A percentile compares a stretch with the other conserved stretches of the same genome.
Evolutionary conservation across 37 sponge, comb jelly and placozoan species (phyloP).

Genomic region (Oopsacas minuta): DNA sequence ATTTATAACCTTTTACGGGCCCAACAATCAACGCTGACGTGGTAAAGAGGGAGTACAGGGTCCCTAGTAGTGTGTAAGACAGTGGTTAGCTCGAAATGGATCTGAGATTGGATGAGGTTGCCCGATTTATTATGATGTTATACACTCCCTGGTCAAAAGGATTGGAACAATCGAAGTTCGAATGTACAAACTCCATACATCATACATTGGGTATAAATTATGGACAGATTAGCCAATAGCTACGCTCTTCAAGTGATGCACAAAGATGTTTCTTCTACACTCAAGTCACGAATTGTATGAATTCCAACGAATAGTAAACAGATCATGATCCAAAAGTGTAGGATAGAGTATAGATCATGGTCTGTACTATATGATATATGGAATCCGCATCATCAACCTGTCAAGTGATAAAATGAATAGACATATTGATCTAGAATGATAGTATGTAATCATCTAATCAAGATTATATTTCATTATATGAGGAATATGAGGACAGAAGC

Average conservation of each 20-base stretch:
- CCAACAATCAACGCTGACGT: conserved; percentile 19
- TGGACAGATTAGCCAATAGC: too few relatives aligned
- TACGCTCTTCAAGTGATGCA: too few relatives aligned
- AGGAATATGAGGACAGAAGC: not conserved
- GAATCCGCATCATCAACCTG: not conserved
- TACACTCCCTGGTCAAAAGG: not conserved
- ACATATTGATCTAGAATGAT: not conserved
- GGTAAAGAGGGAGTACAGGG: conserved; percentile 2
- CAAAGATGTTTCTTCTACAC: too few relatives aligned
- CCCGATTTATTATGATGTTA: not conserved
- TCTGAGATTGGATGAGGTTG: not conserved
- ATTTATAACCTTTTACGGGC: not conserved
- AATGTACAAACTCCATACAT: too few relatives aligned
- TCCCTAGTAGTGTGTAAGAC: not conserved
- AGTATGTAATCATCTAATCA: not conserved
- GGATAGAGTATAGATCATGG: too few relatives aligned
- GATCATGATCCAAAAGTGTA: too few relatives aligned
- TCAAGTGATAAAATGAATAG: not conserved
- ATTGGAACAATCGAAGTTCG: too few relatives aligned
- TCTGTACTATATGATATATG: too few relatives aligned
- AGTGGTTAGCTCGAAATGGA: conserved; percentile 10
- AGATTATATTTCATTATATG: not conserved
- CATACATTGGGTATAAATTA: too few relatives aligned
- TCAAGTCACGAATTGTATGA: too few relatives aligned
- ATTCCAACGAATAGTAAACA: too few relatives aligned